phyloP scores from a whole-genome alignment of 1,140 invertebrate species.

The Penaeus vannamei region DNA sequence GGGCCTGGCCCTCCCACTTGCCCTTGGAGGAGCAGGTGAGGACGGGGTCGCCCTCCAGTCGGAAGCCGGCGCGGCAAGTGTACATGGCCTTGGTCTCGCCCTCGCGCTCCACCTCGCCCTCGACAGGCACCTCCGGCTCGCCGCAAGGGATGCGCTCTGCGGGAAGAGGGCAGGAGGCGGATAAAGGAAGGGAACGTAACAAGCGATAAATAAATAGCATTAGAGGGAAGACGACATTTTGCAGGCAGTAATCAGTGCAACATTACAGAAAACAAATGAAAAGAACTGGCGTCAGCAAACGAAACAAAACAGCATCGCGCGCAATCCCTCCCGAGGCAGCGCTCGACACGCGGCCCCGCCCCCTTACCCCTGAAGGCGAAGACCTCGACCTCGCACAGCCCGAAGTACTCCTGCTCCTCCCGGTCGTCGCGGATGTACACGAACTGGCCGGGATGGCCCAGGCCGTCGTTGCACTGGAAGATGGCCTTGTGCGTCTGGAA shows the following conservation, averaged over 20 bases:
- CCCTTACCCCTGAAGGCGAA: slow-evolving; percentile 70
- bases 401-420: slow-evolving; percentile 70
- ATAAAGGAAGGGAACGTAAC: background rate
- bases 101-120: slow-evolving; percentile 59
- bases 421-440: slow-evolving; percentile 71
- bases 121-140: slow-evolving; percentile 69
- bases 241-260: background rate
- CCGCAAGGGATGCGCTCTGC: slow-evolving; percentile 68
- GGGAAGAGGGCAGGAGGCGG: background rate
- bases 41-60: slow-evolving; percentile 84
- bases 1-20: slow-evolving; percentile 69
- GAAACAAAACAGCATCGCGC: background rate
- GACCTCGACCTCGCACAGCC: slow-evolving; percentile 72
- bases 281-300: background rate
- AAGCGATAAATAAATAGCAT: background rate
- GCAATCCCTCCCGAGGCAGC: background rate
- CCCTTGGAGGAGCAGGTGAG: slow-evolving; percentile 68
- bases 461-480: slow-evolving; percentile 68
- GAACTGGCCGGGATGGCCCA: slow-evolving; percentile 70
- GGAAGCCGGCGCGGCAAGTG: slow-evolving; percentile 85
- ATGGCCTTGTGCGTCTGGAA: slow-evolving; percentile 63
- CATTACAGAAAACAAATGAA: background rate
- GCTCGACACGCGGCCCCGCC: too few species aligned
- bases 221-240: background rate
- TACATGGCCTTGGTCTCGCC: slow-evolving; percentile 86